Conservation (phyloP, 2,797 vertebrate genomes). For the Premnoplex brunnescens region DNA sequence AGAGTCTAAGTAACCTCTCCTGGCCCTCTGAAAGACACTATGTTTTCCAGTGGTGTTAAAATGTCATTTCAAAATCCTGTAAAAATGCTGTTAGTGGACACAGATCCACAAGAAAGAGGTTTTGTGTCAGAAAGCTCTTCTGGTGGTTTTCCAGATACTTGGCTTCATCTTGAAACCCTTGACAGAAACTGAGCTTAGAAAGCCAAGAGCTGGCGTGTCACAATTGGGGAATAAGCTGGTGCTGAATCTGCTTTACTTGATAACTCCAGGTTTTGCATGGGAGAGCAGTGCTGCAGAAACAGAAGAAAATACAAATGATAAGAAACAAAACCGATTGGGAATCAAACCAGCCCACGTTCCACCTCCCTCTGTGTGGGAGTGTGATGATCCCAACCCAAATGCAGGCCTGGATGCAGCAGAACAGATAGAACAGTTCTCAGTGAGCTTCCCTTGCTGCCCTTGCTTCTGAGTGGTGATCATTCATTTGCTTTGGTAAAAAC, state of each 20-base stretch:
- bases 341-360: not conserved
- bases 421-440: not conserved
- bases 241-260: not conserved
- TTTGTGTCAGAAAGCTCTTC: not conserved
- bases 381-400: not conserved
- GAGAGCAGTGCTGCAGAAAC: not conserved
- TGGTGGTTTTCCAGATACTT: not conserved
- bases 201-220: not conserved
- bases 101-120: not conserved
- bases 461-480: not conserved
- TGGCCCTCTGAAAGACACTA: not conserved
- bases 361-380: not conserved
- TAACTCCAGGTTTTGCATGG: not conserved
- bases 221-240: not conserved
- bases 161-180: not conserved
- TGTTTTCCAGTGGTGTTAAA: not conserved
- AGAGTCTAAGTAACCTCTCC: conserved; percentile 47
- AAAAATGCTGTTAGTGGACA: not conserved
- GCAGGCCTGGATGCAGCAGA: not conserved
- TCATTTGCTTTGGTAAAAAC: not conserved
- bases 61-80: not conserved
- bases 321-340: not conserved
- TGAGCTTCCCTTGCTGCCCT: not conserved
- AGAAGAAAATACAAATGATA: not conserved
- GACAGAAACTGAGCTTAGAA: not conserved